These are phyloP conservation scores for Alaudala cheleensis DNA, from an alignment of 2,113 vertebrate species.

Conservation along the genomic window DNA sequence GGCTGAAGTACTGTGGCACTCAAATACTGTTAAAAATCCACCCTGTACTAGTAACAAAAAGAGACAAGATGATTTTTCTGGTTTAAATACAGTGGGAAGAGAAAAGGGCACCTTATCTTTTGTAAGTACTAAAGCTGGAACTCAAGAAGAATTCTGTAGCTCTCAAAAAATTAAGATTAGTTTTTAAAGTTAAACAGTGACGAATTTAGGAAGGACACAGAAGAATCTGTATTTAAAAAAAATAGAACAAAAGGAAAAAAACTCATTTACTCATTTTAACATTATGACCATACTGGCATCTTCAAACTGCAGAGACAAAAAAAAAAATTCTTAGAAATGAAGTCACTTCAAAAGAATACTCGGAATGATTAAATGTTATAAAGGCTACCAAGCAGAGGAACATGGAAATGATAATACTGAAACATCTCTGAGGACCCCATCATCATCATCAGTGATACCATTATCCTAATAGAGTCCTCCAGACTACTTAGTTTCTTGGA, in stretches of 20 bases:
- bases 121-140: background rate
- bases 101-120: background rate
- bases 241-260: fast-evolving
- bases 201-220: background rate
- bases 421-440: background rate
- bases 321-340: background rate
- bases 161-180: background rate
- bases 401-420: background rate
- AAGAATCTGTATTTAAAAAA: background rate
- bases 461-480: background rate
- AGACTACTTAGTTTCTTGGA: background rate
- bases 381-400: background rate
- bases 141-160: background rate
- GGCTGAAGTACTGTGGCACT: background rate
- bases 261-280: background rate
- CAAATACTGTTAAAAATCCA: background rate
- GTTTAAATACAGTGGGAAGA: background rate
- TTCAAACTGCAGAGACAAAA: background rate
- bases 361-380: background rate
- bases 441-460: background rate
- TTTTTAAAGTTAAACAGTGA: background rate
- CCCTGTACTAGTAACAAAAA: background rate
- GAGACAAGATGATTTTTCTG: background rate
- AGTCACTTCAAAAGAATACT: background rate
- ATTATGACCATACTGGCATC: background rate